Conservation (phyloP, 2,888 invertebrate genomes). For the Eledona agricola region DNA sequence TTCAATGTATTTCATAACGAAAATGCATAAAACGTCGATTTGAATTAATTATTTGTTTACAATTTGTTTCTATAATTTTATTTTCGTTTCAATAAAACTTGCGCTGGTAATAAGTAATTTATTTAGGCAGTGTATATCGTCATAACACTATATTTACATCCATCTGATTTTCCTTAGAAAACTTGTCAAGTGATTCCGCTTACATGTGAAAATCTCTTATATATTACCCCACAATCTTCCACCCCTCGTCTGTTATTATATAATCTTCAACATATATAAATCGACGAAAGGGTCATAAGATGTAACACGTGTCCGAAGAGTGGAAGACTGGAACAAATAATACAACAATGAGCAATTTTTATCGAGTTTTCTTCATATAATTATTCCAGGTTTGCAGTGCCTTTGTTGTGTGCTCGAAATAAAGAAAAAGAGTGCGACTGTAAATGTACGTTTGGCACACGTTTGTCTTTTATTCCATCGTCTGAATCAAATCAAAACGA, state of each 20-base stretch:
- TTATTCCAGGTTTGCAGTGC: conserved; percentile 11
- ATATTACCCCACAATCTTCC: conserved; percentile 45
- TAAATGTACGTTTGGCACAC: conserved; percentile 28
- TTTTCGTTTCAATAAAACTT: conserved; percentile 25
- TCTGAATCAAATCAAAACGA: conserved; percentile 43
- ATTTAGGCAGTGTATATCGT: conserved; percentile 64
- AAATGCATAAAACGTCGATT: too few species aligned
- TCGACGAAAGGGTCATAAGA: conserved; percentile 32
- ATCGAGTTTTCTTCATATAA: conserved; percentile 41
- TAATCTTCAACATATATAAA: conserved; percentile 39
- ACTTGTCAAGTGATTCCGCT: conserved; percentile 53
- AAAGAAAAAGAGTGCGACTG: conserved; percentile 27
- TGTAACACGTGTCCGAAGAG: conserved; percentile 40
- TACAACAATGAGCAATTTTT: conserved; percentile 59
- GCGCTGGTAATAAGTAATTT: conserved; percentile 62
- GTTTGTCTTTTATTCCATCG: conserved; percentile 4
- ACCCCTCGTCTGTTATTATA: conserved; percentile 41
- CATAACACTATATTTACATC: conserved; percentile 64
- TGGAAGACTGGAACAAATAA: conserved; percentile 53
- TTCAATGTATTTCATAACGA: too few species aligned
- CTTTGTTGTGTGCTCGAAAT: conserved; percentile 32
- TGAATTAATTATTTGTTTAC: too few species aligned
- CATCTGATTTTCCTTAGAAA: conserved; percentile 57
- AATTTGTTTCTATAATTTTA: too few species aligned
- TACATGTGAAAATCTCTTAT: conserved; percentile 48